Evolutionary conservation across 2,113 vertebrate genomes (phyloP).

Genomic region (Scatophagus argus): DNA sequence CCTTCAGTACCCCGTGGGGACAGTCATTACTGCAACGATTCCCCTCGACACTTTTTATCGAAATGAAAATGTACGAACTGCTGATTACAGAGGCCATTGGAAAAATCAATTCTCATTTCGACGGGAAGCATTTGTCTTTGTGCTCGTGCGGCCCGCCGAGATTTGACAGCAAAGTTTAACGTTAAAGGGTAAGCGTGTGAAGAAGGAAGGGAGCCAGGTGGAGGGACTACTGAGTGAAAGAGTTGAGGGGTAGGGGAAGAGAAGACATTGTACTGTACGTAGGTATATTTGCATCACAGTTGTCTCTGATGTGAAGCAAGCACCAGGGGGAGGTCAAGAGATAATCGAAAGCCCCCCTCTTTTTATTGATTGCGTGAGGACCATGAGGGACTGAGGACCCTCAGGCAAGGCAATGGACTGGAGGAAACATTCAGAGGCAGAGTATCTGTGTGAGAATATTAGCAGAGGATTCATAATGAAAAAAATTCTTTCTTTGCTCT

Average conservation of each 20-base stretch:
- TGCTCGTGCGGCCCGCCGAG: conserved; percentile 41
- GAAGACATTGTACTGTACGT: not conserved
- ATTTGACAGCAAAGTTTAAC: conserved; percentile 68
- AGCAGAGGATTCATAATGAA: conserved; percentile 28
- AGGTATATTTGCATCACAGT: conserved; percentile 12
- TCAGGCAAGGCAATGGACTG: conserved; percentile 42
- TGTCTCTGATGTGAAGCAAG: conserved; percentile 48
- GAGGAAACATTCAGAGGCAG: conserved; percentile 49
- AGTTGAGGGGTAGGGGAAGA: not conserved
- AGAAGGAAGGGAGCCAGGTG: not conserved
- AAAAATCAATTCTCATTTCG: conserved; percentile 83
- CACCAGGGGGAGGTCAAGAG: not conserved
- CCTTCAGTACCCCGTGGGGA: conserved; percentile 47
- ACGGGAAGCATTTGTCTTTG: conserved; percentile 80
- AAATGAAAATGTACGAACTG: conserved; percentile 72
- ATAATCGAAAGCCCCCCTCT: conserved; percentile 50
- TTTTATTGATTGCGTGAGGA: conserved; percentile 51
- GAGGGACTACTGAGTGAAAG: not conserved
- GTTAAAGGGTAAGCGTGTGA: conserved; percentile 50
- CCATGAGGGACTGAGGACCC: conserved; percentile 43
- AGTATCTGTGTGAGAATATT: conserved; percentile 55
- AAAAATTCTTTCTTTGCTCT: conserved; percentile 24
- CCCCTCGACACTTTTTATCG: conserved; percentile 51
- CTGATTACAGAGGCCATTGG: conserved; percentile 68
- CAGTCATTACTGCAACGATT: conserved; percentile 27